Evolutionary conservation across 2,797 vertebrate species (phyloP).

Genomic region (Myripristis murdjan): DNA sequence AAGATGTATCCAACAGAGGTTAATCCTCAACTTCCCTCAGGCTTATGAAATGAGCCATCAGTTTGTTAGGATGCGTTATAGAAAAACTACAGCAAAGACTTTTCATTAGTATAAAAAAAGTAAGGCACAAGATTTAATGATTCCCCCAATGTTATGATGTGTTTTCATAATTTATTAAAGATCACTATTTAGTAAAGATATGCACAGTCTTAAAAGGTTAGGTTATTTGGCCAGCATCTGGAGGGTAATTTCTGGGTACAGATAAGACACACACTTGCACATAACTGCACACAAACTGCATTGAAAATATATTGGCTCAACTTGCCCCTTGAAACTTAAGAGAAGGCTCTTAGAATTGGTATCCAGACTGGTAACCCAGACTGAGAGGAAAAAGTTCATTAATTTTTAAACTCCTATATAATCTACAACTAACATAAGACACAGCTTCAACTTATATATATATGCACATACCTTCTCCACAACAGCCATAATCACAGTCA

Average conservation of each 20-base stretch:
- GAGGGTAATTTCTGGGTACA: background rate
- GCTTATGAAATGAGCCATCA: background rate
- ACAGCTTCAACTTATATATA: too few relatives aligned
- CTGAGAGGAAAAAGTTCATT: background rate
- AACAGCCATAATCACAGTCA: too few relatives aligned
- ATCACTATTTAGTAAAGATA: background rate
- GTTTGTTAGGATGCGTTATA: background rate
- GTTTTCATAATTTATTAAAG: background rate
- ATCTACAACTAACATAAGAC: background rate
- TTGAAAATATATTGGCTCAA: conserved; percentile 4
- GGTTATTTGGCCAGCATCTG: background rate
- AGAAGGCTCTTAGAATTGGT: background rate
- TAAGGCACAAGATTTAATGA: background rate
- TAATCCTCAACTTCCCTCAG: background rate
- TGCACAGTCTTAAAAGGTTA: background rate
- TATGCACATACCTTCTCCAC: too few relatives aligned
- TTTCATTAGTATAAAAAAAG: background rate
- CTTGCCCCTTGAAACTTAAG: too few relatives aligned
- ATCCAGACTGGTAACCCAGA: background rate
- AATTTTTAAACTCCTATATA: background rate
- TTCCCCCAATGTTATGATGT: background rate
- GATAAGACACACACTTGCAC: background rate
- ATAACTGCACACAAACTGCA: background rate
- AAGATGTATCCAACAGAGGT: background rate
- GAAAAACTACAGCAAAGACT: background rate